These are phyloP conservation scores for Nibea coibor DNA, from an alignment of 2,113 vertebrate species.

Conservation along the genomic window DNA sequence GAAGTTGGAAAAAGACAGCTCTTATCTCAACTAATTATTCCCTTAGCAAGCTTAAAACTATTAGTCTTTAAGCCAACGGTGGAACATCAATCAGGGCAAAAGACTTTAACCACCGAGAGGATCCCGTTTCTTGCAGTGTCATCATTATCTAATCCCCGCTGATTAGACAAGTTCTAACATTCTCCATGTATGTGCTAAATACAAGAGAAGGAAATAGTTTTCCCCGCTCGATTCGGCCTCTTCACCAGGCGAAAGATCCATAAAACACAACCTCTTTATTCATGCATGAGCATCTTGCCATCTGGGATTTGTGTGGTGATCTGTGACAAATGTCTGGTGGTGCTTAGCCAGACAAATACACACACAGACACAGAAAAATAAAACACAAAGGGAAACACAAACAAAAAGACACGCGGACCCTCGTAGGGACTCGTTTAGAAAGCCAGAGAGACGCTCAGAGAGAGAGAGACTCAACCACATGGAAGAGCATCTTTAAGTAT, in stretches of 20 bases:
- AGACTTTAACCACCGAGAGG: constrained; percentile 9
- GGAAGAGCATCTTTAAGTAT: not conserved
- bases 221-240: constrained; percentile 8
- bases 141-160: constrained; percentile 33
- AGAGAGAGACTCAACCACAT: not conserved
- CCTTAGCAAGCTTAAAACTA: constrained; percentile 10
- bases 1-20: constrained; percentile 13
- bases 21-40: constrained; percentile 4
- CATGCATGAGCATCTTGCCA: constrained; percentile 41
- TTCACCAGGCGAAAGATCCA: constrained; percentile 21
- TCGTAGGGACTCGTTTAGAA: not conserved
- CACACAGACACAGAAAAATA: constrained; percentile 19
- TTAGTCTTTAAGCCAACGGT: constrained; percentile 10
- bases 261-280: constrained; percentile 31
- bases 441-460: not conserved
- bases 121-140: constrained; percentile 30
- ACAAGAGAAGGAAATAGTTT: not conserved
- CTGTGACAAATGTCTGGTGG: constrained; percentile 51
- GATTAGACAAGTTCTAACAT: constrained; percentile 24
- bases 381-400: constrained; percentile 24
- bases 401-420: not conserved
- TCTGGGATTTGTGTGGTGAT: constrained; percentile 42
- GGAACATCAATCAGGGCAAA: constrained; percentile 22
- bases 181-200: constrained; percentile 2
- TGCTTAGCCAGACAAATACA: constrained; percentile 21